Conservation (phyloP, 2,888 invertebrate species). For the Eugnorisma glareosa region DNA sequence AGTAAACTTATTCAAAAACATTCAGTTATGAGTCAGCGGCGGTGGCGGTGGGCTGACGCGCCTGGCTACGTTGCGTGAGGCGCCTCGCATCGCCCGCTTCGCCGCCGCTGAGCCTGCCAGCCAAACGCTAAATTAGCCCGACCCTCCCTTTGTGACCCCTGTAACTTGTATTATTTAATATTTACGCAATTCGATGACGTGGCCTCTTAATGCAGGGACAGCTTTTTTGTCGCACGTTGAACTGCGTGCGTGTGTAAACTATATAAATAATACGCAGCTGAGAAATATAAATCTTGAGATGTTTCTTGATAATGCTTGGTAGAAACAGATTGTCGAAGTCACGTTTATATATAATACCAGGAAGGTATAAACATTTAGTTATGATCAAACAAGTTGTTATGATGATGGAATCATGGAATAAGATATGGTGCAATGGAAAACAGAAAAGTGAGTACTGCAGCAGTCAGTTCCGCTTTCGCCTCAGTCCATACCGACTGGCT, state of each 20-base stretch:
- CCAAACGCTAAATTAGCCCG: slow-evolving; percentile 61
- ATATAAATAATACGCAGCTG: neutral
- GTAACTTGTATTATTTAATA: slow-evolving; percentile 64
- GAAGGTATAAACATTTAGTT: neutral
- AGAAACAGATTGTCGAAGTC: neutral
- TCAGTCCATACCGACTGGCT: neutral
- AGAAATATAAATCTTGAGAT: neutral
- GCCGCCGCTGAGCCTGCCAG: slow-evolving; percentile 48
- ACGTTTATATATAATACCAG: neutral
- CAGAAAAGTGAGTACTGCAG: too few species aligned
- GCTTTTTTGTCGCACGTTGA: slow-evolving; percentile 7
- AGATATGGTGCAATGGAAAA: neutral
- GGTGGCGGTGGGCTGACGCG: slow-evolving; percentile 62
- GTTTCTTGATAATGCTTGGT: neutral
- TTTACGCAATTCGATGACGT: slow-evolving; percentile 62
- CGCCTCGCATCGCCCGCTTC: slow-evolving; percentile 52
- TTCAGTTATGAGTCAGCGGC: slow-evolving; percentile 65
- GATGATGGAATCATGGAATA: neutral
- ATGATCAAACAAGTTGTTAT: neutral
- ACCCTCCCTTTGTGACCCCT: slow-evolving; percentile 53
- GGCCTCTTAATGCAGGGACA: slow-evolving; percentile 9
- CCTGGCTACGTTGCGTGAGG: slow-evolving; percentile 66
- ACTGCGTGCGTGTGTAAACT: neutral
- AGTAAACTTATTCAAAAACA: slow-evolving; percentile 51
- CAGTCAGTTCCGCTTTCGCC: too few species aligned